Evolutionary conservation across 2,797 vertebrate genomes (phyloP), one percentile per base, ranked within the genome.

Genomic region (Hylomyscus alleni): DNA sequence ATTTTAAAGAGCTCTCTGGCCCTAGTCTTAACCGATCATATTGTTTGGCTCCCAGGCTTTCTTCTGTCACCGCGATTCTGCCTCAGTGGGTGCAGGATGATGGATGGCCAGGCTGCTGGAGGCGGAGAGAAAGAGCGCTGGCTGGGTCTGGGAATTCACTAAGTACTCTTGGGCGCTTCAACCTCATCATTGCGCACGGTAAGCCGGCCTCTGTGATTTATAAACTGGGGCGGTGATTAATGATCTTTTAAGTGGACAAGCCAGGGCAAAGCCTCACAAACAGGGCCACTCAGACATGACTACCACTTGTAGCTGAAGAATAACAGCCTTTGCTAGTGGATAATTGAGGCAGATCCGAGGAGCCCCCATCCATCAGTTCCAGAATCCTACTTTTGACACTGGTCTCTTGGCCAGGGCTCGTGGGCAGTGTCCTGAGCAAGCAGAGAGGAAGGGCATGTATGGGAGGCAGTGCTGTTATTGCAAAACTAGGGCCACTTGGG

Each of bases 181-280:
- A 99, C 99, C 99, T 99, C 99, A 99, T 99, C 99, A 99, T 99
- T 98, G 98, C 98, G 99, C 98, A 98, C 98, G 98, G 99, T 98
- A 98, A 98, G 98, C 98, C 98, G 98, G 99, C 99, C 98, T 98
- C 98, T 98, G 98, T 99, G 99, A 99, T 99, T 99, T 99, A 99
- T 99, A 99, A 99, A 99, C 99, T 99, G 99, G 99, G 98, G 98
- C 95, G 95, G 99, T 99, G 99, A 99, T 99, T 99, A 99, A 99
- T 99, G 99, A 98, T 99, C 99, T 99, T 99, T 99, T 99, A 99
- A 99, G 99, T 99, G 99, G 99, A 99, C 99, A 99, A 99, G 99
- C 99, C 99, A 99, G 99, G 98, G 98, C 98, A 98, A 98, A 99
- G 99, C 99, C 98, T 98, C 97, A 98, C 98, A 98, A 98, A 98